A percentile compares a stretch with the other conserved stretches of the same genome.
Evolutionary conservation across 2,113 vertebrate species (phyloP).

Genomic region (Gyps fulvus): DNA sequence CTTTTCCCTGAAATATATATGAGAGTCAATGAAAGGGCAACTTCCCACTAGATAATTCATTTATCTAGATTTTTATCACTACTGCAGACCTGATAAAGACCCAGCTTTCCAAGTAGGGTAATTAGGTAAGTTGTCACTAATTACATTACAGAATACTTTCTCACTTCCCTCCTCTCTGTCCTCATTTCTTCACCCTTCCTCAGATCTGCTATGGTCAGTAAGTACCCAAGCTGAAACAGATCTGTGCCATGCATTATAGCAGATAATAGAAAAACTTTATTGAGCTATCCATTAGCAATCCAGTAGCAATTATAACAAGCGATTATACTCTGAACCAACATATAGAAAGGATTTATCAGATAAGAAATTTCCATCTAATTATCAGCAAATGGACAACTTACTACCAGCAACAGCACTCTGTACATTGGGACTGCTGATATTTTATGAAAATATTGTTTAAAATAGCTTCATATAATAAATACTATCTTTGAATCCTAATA

Average conservation of each 20-base stretch:
- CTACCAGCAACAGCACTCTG: not conserved
- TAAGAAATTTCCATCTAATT: not conserved
- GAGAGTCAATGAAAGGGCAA: not conserved
- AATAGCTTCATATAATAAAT: not conserved
- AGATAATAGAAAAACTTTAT: not conserved
- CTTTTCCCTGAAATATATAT: not conserved
- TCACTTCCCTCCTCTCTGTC: slow-evolving; percentile 12
- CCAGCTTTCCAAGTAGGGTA: slow-evolving; percentile 42
- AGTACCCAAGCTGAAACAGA: not conserved
- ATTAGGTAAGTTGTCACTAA: slow-evolving; percentile 50
- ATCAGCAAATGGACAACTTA: not conserved
- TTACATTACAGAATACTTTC: not conserved
- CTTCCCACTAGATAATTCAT: not conserved
- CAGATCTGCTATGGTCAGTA: not conserved
- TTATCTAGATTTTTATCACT: not conserved
- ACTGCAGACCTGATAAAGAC: not conserved
- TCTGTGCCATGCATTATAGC: not conserved
- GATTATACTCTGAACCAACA: not conserved
- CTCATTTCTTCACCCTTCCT: slow-evolving; percentile 42
- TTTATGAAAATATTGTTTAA: not conserved
- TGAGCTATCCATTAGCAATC: not conserved
- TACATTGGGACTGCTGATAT: not conserved
- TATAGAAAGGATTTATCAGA: not conserved
- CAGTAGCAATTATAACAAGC: not conserved
- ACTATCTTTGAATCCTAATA: not conserved